These are phyloP conservation scores for Tachyglossus aculeatus DNA, from an alignment of 2,797 vertebrate genomes.

Conservation along the genomic window DNA sequence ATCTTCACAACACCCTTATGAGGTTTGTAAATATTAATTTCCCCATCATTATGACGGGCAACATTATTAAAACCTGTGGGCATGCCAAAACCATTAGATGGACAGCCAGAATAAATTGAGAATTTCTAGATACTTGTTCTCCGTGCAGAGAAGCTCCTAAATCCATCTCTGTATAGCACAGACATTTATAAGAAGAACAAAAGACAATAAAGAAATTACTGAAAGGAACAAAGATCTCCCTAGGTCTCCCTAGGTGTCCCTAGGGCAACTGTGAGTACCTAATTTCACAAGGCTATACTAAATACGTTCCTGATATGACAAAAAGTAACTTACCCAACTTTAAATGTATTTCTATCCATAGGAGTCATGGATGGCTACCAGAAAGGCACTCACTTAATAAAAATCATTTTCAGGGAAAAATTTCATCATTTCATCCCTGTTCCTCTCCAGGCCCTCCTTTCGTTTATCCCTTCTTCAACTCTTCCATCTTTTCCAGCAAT, in stretches of 20 bases:
- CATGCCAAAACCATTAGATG: not conserved
- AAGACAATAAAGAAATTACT: constrained; percentile 39
- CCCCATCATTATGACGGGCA: not conserved
- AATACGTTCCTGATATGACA: constrained; percentile 59
- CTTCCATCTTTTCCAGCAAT: not conserved
- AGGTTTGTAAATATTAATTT: not conserved
- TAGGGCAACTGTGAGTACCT: constrained; percentile 25
- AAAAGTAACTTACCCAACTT: constrained; percentile 42
- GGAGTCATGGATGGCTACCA: constrained; percentile 36
- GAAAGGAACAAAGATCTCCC: constrained; percentile 23
- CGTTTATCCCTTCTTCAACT: too few relatives aligned
- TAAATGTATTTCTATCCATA: constrained; percentile 28
- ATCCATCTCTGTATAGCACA: not conserved
- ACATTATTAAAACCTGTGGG: not conserved
- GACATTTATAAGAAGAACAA: constrained; percentile 23
- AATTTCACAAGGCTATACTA: constrained; percentile 48
- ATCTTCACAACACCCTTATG: not conserved
- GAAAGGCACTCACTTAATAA: constrained; percentile 11
- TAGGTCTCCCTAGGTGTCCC: constrained; percentile 42
- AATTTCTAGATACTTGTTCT: not conserved
- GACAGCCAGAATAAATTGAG: not conserved
- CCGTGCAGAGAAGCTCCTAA: constrained; percentile 17
- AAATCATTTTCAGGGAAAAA: constrained; percentile 25
- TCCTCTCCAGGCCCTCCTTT: not conserved
- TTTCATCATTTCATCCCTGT: not conserved